Percentiles rank a stretch among this genome's conserved stretches.
phyloP scores from a whole-genome alignment of 2,888 invertebrate genomes.

The Brachycybe producta region DNA sequence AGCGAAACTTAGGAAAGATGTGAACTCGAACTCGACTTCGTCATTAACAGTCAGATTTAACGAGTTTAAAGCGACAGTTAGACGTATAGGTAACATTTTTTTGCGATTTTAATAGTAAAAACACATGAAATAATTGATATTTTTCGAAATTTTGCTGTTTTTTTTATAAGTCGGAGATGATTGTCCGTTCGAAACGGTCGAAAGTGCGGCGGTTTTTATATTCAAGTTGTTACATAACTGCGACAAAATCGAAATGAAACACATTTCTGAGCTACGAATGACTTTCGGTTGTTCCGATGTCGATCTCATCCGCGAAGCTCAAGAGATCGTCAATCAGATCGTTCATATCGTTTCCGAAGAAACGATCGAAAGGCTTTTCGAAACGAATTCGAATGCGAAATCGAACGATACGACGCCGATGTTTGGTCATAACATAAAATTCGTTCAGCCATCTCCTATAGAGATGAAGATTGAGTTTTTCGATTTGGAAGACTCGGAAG shows the following conservation, averaged over 20 bases:
- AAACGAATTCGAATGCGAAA: background rate
- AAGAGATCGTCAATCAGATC: conserved; percentile 36
- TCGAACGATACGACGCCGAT: conserved; percentile 7
- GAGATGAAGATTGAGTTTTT: conserved; percentile 1
- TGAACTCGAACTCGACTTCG: no score
- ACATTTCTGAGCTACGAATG: conserved; percentile 43
- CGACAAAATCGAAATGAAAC: conserved; percentile 45
- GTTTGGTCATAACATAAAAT: conserved; percentile 22
- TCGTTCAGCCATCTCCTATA: conserved; percentile 11
- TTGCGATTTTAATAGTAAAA: no score
- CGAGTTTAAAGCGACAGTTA: no score
- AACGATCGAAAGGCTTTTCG: conserved; percentile 12
- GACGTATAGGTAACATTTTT: no score
- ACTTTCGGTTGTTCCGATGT: conserved; percentile 47
- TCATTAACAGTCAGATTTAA: no score
- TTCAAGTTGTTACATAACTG: conserved; percentile 49
- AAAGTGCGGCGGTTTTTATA: conserved; percentile 49
- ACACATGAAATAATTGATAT: no score
- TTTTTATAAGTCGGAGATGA: no score
- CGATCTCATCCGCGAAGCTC: conserved; percentile 44
- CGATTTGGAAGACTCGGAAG: conserved; percentile 1
- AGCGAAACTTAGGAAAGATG: no score
- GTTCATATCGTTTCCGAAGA: conserved; percentile 12
- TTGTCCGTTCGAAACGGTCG: conserved; percentile 47
- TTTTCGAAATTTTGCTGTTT: no score